Evolutionary conservation across 2,113 vertebrate genomes (phyloP), one percentile per base, ranked within the genome.

Genomic region (Halcyon senegalensis): DNA sequence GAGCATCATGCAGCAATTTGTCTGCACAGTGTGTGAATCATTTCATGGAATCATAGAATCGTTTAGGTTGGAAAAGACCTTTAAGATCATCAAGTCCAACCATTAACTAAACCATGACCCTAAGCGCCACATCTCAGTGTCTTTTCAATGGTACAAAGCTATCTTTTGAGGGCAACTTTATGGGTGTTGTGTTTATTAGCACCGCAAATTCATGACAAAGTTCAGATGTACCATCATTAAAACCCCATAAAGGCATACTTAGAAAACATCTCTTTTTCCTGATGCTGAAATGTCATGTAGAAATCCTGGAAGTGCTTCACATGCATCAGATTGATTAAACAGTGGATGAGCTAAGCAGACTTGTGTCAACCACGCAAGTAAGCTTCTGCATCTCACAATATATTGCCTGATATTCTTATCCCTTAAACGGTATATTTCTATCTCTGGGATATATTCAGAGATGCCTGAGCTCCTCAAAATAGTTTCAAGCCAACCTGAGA

Each of bases 21-120:
- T 27, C 63, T 30, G 31, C 0, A 0, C 24, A 18, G 3, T 25
- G 13, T 13, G 30, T 33, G 75, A 67, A 10, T 23, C 23, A 7
- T 5, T 35, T 53, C 25, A 16, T 43, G 43, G 39, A 43, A 64
- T 28, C 30, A 44, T 43, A 20, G 63, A 30, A 64, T 28, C 11
- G 11, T 44, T 67, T 67, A 33, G 41, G 18, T 44, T 23, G 41
- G 64, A 44, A 67, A 67, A 67, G 41, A 67, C 30, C 64, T 67
- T 44, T 43, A 31, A 44, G 14, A 33, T 44, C 41, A 35, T 60
- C 13, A 44, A 44, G 43, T 44, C 13, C 39, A 30, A 31, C 19
- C 9, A 6, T 44, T 64, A 67, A 67, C 41, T 21, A 44, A 44
- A 33, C 28, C 30, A 33, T 33, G 9, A 44, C 41, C 30, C 30